Conservation (phyloP, 2,797 vertebrate genomes). For the Phylloscopus collybita region DNA sequence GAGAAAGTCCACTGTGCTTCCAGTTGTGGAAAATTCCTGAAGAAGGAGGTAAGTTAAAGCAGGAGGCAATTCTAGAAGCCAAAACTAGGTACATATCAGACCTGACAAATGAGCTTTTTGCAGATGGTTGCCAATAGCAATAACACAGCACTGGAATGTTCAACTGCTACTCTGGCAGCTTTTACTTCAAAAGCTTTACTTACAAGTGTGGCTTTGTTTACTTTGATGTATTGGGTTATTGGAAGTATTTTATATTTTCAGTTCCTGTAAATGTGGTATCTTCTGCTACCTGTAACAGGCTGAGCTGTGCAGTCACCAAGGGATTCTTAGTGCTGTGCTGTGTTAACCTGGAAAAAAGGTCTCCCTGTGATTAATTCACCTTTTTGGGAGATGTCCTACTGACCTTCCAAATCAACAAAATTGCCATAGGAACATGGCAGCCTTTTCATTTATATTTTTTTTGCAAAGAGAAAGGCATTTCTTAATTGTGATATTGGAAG, state of each 20-base stretch:
- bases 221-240: not conserved
- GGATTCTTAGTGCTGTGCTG: not conserved
- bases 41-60: not conserved
- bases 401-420: not conserved
- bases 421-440: not conserved
- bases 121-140: not conserved
- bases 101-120: not conserved
- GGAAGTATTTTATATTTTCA: not conserved
- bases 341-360: not conserved
- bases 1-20: not conserved
- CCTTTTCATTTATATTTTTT: not conserved
- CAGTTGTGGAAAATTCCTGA: not conserved
- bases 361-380: not conserved
- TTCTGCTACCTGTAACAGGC: not conserved
- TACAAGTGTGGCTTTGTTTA: not conserved
- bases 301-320: not conserved
- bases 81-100: not conserved
- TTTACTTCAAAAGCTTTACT: not conserved
- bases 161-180: not conserved
- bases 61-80: not conserved
- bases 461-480: conserved; percentile 14
- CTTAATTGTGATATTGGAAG: conserved; percentile 66
- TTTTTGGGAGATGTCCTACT: not conserved
- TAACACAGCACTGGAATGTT: not conserved
- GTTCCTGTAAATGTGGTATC: not conserved